Base-by-base conservation (phyloP, 2,113 vertebrate genomes). In the Trematocara stigmaticum region DNA sequence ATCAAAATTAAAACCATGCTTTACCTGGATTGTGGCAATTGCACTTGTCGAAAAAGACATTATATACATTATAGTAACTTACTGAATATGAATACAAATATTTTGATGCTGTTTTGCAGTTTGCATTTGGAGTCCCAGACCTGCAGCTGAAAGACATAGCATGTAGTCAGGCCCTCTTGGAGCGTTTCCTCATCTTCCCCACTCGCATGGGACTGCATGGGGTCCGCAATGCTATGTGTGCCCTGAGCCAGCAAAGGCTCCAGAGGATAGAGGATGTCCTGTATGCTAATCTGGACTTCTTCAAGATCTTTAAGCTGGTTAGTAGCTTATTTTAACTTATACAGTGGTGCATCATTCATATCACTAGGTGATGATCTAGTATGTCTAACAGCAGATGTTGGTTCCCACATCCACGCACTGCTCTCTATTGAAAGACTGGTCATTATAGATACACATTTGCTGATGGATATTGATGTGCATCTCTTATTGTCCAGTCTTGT, bases 251-350 rank as follows among this genome's bases (percentile, higher is more conserved):
- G 88, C 95, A 96, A 13, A 95, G 82, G 23, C 96, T 99, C 4
- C 98, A 99, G 94, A 97, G 86, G 94, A 95, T 99, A 42, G 99
- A 99, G 90, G 98, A 99, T 88, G 87, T 94, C 34, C 96, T 99
- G 56, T 99, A 99, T 35, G 96, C 97, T 86, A 98, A 98, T 11
- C 91, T 98, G 91, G 98, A 99, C 96, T 97, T 99, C 95, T 98
- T 98, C 95, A 99, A 99, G 95, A 96, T 99, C 78, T 98, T 99
- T 91, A 96, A 34, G 35, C 88, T 97, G 96, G 98, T 99, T 90
- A 97, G 98, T 92, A 38, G 52, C 6, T 55, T 10, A 3, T 9
- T 78, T 69, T 3, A 61, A 40, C 11, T 47, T 15, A 71, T 31
- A 76, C 45, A 76, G 15, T n/a, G 71, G 23, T 34, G 16, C 16